Percentiles rank a stretch among this genome's conserved stretches.
Evolutionary conservation across 2,113 vertebrate species (phyloP).

Genomic region (Gambusia affinis): DNA sequence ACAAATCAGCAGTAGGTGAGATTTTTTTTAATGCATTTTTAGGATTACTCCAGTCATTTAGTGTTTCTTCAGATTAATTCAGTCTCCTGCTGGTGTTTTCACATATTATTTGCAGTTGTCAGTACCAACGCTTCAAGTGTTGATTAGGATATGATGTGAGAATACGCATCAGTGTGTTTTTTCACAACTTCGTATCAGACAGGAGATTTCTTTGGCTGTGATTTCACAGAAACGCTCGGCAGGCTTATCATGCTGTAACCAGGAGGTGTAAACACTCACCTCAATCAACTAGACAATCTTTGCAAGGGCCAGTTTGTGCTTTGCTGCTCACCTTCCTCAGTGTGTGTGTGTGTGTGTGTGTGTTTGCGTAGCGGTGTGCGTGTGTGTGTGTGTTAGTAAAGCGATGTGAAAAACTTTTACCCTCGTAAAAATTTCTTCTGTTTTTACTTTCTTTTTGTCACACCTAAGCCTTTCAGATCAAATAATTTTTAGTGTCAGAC

Average conservation of each 20-base stretch:
- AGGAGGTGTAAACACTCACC: slow-evolving; percentile 21
- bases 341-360: background rate
- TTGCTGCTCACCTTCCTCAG: background rate
- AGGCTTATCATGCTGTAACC: slow-evolving; percentile 20
- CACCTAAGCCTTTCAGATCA: too few relatives aligned
- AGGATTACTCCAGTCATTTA: background rate
- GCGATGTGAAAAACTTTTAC: too few relatives aligned
- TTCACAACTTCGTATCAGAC: slow-evolving; percentile 18
- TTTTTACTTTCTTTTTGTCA: too few relatives aligned
- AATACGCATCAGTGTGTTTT: slow-evolving; percentile 33
- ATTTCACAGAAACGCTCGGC: slow-evolving; percentile 22
- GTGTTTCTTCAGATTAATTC: background rate
- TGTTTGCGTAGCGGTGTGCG: too few relatives aligned
- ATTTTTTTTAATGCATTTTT: slow-evolving; percentile 8
- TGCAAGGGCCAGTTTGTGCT: slow-evolving; percentile 6
- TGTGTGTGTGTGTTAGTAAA: too few relatives aligned
- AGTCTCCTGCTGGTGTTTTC: slow-evolving; percentile 25
- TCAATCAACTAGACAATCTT: slow-evolving; percentile 17
- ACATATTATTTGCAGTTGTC: slow-evolving; percentile 18
- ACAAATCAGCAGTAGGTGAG: slow-evolving; percentile 17
- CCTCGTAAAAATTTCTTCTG: too few relatives aligned
- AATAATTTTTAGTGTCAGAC: too few relatives aligned
- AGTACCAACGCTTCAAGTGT: slow-evolving; percentile 23
- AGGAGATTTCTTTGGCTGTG: slow-evolving; percentile 29
- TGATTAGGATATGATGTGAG: slow-evolving; percentile 22